Conservation (phyloP, 1,140 invertebrate species). For the Papilio polytes region DNA sequence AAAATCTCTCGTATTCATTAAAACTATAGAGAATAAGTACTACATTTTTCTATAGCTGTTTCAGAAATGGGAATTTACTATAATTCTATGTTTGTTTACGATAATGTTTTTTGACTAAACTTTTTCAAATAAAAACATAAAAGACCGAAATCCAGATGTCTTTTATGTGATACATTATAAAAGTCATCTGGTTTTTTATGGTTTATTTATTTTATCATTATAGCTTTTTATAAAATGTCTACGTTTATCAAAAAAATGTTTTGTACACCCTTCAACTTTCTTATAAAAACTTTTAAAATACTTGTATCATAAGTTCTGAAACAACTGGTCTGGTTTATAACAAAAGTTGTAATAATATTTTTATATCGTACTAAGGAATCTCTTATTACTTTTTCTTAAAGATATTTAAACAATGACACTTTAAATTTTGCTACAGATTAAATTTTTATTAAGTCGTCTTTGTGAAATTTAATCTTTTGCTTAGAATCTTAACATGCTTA, state of each 20-base stretch:
- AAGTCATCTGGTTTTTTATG: no score
- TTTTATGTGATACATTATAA: no score
- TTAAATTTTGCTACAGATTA: neutral
- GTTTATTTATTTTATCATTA: no score
- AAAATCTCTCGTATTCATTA: no score
- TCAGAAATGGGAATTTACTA: no score
- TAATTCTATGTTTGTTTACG: no score
- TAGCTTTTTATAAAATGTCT: neutral
- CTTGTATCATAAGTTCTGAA: neutral
- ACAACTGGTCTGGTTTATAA: neutral
- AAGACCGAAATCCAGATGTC: no score
- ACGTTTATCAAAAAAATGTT: neutral
- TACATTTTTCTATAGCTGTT: no score
- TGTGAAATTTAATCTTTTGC: neutral
- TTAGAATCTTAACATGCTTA: neutral
- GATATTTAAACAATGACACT: neutral
- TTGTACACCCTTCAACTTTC: neutral
- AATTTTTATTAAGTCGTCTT: neutral
- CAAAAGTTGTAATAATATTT: neutral
- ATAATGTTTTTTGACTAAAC: no score
- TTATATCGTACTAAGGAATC: neutral
- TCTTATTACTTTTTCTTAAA: neutral
- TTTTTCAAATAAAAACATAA: no score
- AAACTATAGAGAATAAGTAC: no score
- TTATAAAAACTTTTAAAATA: neutral